phyloP scores from a whole-genome alignment of 2,797 vertebrate species.

The Limnodromus scolopaceus region DNA sequence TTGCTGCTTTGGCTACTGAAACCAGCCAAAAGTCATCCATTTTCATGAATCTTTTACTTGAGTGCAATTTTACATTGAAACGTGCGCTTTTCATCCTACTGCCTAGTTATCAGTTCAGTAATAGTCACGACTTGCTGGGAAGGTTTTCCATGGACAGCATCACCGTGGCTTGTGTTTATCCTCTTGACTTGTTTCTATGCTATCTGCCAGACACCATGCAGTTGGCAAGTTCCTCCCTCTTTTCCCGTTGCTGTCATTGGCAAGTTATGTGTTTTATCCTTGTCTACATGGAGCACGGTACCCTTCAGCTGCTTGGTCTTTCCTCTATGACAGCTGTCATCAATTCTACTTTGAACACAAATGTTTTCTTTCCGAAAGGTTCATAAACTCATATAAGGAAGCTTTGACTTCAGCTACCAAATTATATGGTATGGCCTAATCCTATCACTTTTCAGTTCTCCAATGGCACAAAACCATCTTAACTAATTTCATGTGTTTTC shows the following conservation, averaged over 20 bases:
- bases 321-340: background rate
- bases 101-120: background rate
- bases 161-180: background rate
- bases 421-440: background rate
- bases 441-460: background rate
- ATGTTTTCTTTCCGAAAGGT: conserved; percentile 6
- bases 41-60: background rate
- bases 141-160: background rate
- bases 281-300: background rate
- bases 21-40: background rate
- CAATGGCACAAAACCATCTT: background rate
- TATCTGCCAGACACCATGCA: conserved; percentile 29
- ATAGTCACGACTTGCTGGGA: background rate
- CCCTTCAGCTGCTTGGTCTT: conserved; percentile 8
- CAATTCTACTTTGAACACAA: background rate
- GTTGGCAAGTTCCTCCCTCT: conserved; percentile 24
- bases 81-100: background rate
- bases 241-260: conserved; percentile 41
- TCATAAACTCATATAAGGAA: background rate
- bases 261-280: conserved; percentile 19
- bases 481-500: background rate
- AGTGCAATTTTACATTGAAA: background rate
- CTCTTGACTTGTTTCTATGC: conserved; percentile 35
- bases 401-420: background rate
- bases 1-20: background rate